Conservation (phyloP, 2,113 vertebrate genomes). For the Ivindomyrus marchei region DNA sequence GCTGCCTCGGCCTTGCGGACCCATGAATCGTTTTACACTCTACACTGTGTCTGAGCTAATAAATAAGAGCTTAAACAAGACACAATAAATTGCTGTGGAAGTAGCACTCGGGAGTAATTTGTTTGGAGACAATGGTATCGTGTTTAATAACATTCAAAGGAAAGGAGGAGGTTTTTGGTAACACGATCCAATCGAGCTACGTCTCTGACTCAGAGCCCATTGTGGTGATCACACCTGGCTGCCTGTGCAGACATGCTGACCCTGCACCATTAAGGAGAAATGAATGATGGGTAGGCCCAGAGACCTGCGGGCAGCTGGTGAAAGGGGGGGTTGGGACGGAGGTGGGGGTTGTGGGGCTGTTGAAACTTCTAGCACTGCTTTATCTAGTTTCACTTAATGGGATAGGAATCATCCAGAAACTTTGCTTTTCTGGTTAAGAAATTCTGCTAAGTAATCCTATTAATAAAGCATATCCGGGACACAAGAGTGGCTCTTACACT, state of each 20-base stretch:
- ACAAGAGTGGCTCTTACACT: not conserved
- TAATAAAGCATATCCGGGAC: not conserved
- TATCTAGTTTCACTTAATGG: not conserved
- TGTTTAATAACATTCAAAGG: not conserved
- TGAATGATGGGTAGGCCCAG: not conserved
- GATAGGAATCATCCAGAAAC: not conserved
- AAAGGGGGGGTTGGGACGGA: no score
- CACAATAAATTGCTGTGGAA: not conserved
- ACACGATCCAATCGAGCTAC: not conserved
- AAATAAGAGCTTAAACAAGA: not conserved
- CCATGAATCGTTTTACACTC: not conserved
- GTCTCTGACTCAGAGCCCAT: not conserved
- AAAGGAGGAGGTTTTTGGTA: not conserved
- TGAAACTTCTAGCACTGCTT: not conserved
- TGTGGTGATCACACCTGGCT: not conserved
- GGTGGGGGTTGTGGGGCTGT: not conserved
- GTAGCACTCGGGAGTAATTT: not conserved
- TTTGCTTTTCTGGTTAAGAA: not conserved
- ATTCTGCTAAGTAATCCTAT: not conserved
- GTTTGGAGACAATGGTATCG: not conserved
- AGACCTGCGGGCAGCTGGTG: no score
- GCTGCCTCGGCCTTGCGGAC: not conserved
- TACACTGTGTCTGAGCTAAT: not conserved
- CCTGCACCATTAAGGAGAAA: not conserved
- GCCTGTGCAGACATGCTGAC: not conserved